Evolutionary conservation across 2,888 invertebrate species (phyloP).

Genomic region (Flabesymbios commensalis): DNA sequence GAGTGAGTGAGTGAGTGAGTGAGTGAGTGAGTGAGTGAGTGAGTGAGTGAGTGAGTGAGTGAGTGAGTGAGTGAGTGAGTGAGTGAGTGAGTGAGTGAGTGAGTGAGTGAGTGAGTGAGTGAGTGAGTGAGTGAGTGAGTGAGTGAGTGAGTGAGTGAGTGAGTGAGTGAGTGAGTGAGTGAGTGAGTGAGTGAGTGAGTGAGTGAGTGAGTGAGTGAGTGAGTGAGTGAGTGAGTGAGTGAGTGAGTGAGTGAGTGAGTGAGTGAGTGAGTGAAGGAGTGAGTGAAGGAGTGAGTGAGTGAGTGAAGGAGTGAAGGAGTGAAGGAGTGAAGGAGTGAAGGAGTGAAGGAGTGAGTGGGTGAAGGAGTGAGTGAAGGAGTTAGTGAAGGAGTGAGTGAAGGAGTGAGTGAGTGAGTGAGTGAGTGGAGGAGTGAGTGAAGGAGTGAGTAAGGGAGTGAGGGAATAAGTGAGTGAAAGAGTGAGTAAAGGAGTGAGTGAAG

Average conservation of each 20-base stretch:
- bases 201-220: not conserved
- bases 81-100: slow-evolving; percentile 2
- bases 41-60: slow-evolving; percentile 8
- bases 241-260: not conserved
- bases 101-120: slow-evolving; percentile 3
- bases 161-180: slow-evolving; percentile 5
- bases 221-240: not conserved
- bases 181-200: not conserved
- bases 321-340: slow-evolving; percentile 2
- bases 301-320: slow-evolving; percentile 1
- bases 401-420: too few relatives aligned
- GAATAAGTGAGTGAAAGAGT: too few relatives aligned
- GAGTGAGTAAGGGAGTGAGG: too few relatives aligned
- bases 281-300: too few relatives aligned
- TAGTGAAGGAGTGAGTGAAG: too few relatives aligned
- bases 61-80: slow-evolving; percentile 4
- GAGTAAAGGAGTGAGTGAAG: too few relatives aligned
- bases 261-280: too few relatives aligned
- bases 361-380: too few relatives aligned
- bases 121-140: slow-evolving; percentile 2
- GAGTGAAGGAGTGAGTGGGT: too few relatives aligned
- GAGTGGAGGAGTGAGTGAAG: too few relatives aligned
- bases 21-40: slow-evolving; percentile 8
- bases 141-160: slow-evolving; percentile 6
- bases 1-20: slow-evolving; percentile 8